Base-by-base conservation (phyloP, 2,113 vertebrate species). In the Pheucticus melanocephalus region DNA sequence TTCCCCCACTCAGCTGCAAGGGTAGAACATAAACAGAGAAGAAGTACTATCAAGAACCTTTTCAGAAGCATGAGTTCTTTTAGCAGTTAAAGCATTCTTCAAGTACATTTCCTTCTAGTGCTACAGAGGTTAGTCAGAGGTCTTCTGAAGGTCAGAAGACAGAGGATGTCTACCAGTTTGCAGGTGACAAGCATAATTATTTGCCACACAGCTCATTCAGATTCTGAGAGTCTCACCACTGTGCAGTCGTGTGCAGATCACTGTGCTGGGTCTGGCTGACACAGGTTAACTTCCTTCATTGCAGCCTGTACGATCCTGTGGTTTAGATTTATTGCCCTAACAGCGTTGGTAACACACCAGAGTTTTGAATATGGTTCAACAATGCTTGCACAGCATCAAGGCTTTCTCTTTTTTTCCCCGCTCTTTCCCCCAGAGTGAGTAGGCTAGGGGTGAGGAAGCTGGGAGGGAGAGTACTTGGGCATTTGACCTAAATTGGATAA, bases 271-370 rank as follows among this genome's bases (percentile, higher is more conserved):
- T 47, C 40, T 75, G 18, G 18, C 24, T 70, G n/a, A 23, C 0
- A 5, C 5, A 14, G 31, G 13, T 47, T 82, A 56, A 42, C 11
- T 69, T 53, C 44, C 21, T 40, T 28, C 27, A 17, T 12, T 72
- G 48, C 8, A 77, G 5, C 8, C 44, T 3, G 0, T 27, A 14
- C 2, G 1, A 6, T 63, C 24, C 12, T 44, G 1, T 23, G 20
- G 24, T 72, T 90, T 45, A 73, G 7, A 42, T 50, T 64, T 54
- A 7, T 31, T 18, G 6, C 35, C 15, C 17, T 23, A 85, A 47
- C 22, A 25, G 9, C 25, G 12, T 30, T 66, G 39, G 11, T 30
- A 61, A 33, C 12, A 21, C 14, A 59, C 5, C 14, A 39, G 10
- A 23, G 25, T 53, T 79, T 63, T 61, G 8, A 27, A 61, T 57